Conservation (phyloP, 2,888 invertebrate species). For the Scaptodrosophila latifasciaeformis region DNA sequence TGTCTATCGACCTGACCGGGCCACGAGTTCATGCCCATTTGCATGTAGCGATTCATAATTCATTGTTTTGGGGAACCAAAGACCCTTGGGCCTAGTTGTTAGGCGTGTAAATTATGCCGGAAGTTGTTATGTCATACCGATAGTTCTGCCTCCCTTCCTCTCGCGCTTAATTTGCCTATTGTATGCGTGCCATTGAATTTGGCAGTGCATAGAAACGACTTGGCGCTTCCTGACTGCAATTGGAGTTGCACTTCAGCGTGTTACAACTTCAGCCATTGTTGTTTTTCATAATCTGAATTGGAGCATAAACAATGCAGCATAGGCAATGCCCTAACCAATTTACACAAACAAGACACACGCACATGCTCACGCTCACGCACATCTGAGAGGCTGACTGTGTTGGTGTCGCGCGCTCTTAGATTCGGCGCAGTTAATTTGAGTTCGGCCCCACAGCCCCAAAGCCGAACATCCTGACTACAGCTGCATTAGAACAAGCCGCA, state of each 20-base stretch:
- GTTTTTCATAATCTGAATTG: constrained; percentile 29
- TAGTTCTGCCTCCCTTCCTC: constrained; percentile 33
- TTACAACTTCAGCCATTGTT: constrained; percentile 47
- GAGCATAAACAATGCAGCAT: constrained; percentile 45
- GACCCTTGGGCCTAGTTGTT: too few species aligned
- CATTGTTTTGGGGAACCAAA: too few species aligned
- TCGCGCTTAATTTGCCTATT: not conserved
- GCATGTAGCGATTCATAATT: too few species aligned
- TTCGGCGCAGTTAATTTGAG: constrained; percentile 49
- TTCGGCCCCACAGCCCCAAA: constrained; percentile 7
- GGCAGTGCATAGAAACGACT: too few species aligned
- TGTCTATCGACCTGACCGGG: too few species aligned
- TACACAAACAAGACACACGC: constrained; percentile 29
- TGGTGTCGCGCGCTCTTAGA: constrained; percentile 35
- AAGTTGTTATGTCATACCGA: constrained; percentile 53
- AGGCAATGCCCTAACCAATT: constrained; percentile 21
- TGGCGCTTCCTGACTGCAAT: constrained; percentile 48
- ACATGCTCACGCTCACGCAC: constrained; percentile 20
- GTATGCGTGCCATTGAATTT: constrained; percentile 3
- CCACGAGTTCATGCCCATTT: too few species aligned
- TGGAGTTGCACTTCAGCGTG: constrained; percentile 38
- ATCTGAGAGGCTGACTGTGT: constrained; percentile 31
- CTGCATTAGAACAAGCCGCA: constrained; percentile 20
- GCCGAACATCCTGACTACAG: constrained; percentile 38
- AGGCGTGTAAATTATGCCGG: constrained; percentile 48